Evolutionary conservation across 2,888 invertebrate species (phyloP), one percentile per base, ranked within the genome.

Genomic region (Drosophila neutralis): DNA sequence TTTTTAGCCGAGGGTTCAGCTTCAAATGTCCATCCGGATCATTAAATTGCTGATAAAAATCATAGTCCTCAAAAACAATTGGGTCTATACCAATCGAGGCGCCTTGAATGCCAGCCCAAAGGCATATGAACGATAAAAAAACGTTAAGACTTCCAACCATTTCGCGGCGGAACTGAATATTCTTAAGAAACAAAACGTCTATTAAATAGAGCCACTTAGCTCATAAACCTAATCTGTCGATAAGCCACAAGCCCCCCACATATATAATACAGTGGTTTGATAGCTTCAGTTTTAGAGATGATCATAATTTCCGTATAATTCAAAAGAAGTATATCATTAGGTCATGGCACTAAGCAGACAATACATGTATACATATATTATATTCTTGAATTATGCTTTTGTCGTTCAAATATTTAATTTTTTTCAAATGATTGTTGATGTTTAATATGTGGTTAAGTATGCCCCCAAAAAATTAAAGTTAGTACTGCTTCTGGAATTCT

Each of bases 1-100:
- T 76, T 35, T 58, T 71, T 21, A 64, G 49, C 40, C 58, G 38
- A 10, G 69, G 65, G 0, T 66, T 73, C n/a, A 80, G 21, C 10
- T 53, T 62, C 2, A 82, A 35, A 18, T 18, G 77, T 1, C 68
- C 79, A 0, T 70, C 49, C 3, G 82, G 82, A 65, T 82, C 61
- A 33, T 77, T 71, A 7, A 82, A 70, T 2, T 73, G 59, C 8
- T 71, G 6, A 58, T 72, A 74, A 18, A 77, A 81, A 36, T 82
- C 69, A 0, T 29, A 35, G 2, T 29, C 36, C 4, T 61, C 51
- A 4, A 38, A 29, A 10, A 29, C 11, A 27, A 29, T 11, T 24
- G 10, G 1, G 6, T 38, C 45, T 11, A 29, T 13, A 0, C 6
- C 36, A 11, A 59, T 4, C 5, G 73, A 67, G 21, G 67, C 69